Evolutionary conservation across 2,113 vertebrate genomes (phyloP).

Genomic region (Hirundichthys speculiger): DNA sequence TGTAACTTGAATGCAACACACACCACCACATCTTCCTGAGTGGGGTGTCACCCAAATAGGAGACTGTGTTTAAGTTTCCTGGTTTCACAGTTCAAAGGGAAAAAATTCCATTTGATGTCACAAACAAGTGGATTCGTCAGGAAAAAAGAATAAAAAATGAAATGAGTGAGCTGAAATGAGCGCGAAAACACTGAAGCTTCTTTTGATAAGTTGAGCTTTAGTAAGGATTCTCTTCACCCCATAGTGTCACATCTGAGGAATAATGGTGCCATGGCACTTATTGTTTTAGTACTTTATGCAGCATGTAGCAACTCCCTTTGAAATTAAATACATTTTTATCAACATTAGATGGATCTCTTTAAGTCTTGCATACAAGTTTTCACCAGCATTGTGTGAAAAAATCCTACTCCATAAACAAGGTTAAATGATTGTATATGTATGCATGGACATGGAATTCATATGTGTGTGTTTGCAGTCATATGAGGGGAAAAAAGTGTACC

Average conservation of each 20-base stretch:
- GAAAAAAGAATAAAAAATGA: constrained; percentile 22
- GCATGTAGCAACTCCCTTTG: constrained; percentile 4
- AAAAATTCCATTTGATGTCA: constrained; percentile 37
- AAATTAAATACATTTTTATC: constrained; percentile 11
- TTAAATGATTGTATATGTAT: too few species aligned
- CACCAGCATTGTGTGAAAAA: too few species aligned
- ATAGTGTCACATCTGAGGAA: constrained; percentile 43
- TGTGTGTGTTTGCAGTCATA: too few species aligned
- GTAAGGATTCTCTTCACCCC: too few species aligned
- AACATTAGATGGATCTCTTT: not conserved
- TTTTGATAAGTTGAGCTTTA: constrained; percentile 53
- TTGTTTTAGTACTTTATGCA: constrained; percentile 22
- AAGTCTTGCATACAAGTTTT: too few species aligned
- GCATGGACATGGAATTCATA: too few species aligned
- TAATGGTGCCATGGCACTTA: constrained; percentile 24
- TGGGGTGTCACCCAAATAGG: constrained; percentile 6
- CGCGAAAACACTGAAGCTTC: constrained; percentile 21
- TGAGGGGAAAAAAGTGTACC: too few species aligned
- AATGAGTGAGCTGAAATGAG: constrained; percentile 44
- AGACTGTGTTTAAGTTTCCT: constrained; percentile 44
- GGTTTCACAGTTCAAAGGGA: constrained; percentile 50
- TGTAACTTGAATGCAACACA: constrained; percentile 7
- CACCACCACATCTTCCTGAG: constrained; percentile 24
- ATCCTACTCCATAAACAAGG: too few species aligned
- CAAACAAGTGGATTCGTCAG: constrained; percentile 47